Base-by-base conservation (phyloP, 2,888 invertebrate genomes). In the Drosophila lutescens region DNA sequence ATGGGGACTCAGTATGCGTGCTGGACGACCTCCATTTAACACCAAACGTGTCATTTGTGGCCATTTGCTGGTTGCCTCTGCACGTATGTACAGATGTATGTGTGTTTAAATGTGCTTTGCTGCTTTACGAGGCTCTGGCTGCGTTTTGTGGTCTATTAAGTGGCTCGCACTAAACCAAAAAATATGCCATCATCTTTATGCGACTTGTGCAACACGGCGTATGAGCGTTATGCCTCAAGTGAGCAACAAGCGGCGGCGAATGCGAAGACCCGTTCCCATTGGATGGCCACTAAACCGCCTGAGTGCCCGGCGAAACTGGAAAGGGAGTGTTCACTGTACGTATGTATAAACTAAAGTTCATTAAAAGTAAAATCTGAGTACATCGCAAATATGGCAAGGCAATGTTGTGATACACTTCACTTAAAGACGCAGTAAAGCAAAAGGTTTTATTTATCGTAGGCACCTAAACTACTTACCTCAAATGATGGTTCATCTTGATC, bases 21-120 rank as follows among this genome's bases (percentile, higher is more conserved):
- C 70, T 56, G 53, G 60, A 67, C 88, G 86, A 89, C 84, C 84
- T 88, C 88, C 86, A 88, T 88, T 88, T 88, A 89, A 85, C 89
- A 89, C 89, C 89, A 86, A 89, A 88, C 88, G 88, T 85, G 85
- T 88, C 86, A 89, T 85, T 85, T 85, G 85, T 76, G 85, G 89
- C 80, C 80, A 89, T 85, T 85, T 86, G 74, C 68, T 65, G 69
- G 68, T 59, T 70, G 80, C 41, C 41, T 15, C 9, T 41, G 41
- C 17, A 41, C 34, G 34, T 26, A n/a, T 23, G 13, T 53, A 23
- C n/a, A n/a, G n/a, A n/a, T 15, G 15, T 30, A 23, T 54, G 73
- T 55, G 34, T 20, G 54, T 23, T 38, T 50, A 43, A 20, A 20
- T 43, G 61, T 70, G 49, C 38, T 38, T n/a, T 32, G 55, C 26